Percentiles rank a stretch among this genome's conserved stretches.
Evolutionary conservation across 2,888 invertebrate genomes (phyloP).

Genomic region (Camptogramma bilineatum): DNA sequence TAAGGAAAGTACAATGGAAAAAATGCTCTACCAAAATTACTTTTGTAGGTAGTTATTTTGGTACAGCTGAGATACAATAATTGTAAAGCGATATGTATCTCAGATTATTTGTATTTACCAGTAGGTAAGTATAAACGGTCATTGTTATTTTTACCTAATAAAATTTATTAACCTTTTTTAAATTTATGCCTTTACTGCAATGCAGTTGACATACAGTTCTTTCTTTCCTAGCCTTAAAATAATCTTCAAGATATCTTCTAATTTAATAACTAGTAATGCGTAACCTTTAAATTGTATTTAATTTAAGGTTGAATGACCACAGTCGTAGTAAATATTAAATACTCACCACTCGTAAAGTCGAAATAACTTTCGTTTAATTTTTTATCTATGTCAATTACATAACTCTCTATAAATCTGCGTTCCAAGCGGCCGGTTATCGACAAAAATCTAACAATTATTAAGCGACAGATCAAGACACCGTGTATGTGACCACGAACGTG

Average conservation of each 20-base stretch:
- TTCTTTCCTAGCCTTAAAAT: background rate
- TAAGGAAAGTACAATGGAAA: too few relatives aligned
- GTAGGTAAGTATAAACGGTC: too few relatives aligned
- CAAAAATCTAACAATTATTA: conserved; percentile 33
- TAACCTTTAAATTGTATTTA: background rate
- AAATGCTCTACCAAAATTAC: too few relatives aligned
- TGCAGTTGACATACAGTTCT: too few relatives aligned
- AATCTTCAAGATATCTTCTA: background rate
- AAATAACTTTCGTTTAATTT: conserved; percentile 10
- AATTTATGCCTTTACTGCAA: too few relatives aligned
- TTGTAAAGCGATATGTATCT: too few relatives aligned
- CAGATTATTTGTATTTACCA: too few relatives aligned
- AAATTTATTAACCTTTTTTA: too few relatives aligned
- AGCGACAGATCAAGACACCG: conserved; percentile 27
- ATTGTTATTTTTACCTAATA: too few relatives aligned
- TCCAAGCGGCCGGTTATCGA: conserved; percentile 28
- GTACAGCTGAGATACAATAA: too few relatives aligned
- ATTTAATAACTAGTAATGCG: background rate
- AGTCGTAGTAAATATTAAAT: background rate
- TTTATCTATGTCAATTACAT: conserved; percentile 15
- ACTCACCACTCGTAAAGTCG: background rate
- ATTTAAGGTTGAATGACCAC: background rate
- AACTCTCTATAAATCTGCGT: conserved; percentile 25
- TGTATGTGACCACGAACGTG: conserved; percentile 66
- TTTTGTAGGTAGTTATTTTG: too few relatives aligned